Evolutionary conservation across 2,797 vertebrate genomes (phyloP).

Genomic region (Sebastes iracundus): DNA sequence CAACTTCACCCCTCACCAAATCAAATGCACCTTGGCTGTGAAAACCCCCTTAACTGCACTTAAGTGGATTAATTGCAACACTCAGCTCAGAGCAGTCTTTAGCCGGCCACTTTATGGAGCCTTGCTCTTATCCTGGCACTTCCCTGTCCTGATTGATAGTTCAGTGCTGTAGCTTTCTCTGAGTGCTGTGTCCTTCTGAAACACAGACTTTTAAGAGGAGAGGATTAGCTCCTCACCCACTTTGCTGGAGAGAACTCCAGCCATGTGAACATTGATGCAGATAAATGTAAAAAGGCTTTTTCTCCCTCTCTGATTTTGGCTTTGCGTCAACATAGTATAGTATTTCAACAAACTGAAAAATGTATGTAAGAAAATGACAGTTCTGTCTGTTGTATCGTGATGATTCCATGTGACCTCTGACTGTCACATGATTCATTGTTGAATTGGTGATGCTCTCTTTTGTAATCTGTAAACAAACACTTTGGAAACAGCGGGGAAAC

Average conservation of each 20-base stretch:
- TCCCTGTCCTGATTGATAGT: constrained; percentile 55
- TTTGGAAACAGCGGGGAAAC: neutral
- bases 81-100: constrained; percentile 47
- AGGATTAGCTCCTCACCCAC: constrained; percentile 29
- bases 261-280: neutral
- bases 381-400: neutral
- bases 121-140: constrained; percentile 43
- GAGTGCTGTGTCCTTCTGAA: constrained; percentile 32
- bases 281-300: neutral
- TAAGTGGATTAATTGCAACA: constrained; percentile 56
- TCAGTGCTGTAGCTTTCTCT: constrained; percentile 25
- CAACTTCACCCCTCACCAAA: constrained; percentile 33
- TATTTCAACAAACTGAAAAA: neutral
- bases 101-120: constrained; percentile 41
- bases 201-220: constrained; percentile 36
- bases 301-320: neutral
- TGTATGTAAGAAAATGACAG: neutral
- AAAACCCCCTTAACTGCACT: constrained; percentile 48
- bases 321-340: neutral
- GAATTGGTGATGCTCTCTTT: neutral
- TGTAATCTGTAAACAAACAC: constrained; percentile 1
- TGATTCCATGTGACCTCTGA: constrained; percentile 5
- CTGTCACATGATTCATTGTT: constrained; percentile 1
- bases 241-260: constrained; percentile 28
- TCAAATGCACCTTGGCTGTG: constrained; percentile 46